Percentiles rank a stretch among this genome's conserved stretches.
Evolutionary conservation across 1,140 invertebrate species (phyloP).

Genomic region (Temnothorax nylanderi): DNA sequence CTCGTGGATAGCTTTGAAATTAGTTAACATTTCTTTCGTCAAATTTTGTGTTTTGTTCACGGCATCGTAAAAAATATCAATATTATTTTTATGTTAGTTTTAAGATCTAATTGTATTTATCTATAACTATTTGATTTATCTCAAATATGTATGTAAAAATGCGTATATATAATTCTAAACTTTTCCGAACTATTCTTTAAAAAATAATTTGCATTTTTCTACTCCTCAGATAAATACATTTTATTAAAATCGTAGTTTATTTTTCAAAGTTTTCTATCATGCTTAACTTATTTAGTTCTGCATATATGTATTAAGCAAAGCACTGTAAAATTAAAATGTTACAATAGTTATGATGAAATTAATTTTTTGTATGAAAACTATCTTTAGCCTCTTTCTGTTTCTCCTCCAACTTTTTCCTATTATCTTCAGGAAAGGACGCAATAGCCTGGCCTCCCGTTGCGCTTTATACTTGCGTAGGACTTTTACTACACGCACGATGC

Average conservation of each 20-base stretch:
- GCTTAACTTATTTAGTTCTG: neutral
- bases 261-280: neutral
- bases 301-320: neutral
- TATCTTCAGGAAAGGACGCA: conserved; percentile 63
- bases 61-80: neutral
- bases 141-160: neutral
- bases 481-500: conserved; percentile 54
- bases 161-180: neutral
- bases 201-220: neutral
- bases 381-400: conserved; percentile 20
- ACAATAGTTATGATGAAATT: neutral
- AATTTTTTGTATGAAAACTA: neutral
- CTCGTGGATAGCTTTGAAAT: neutral
- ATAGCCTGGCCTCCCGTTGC: conserved; percentile 45
- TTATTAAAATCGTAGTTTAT: neutral
- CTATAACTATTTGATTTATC: neutral
- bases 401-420: conserved; percentile 29
- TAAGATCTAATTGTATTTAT: neutral
- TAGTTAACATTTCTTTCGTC: neutral
- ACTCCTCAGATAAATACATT: neutral
- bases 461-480: conserved; percentile 58
- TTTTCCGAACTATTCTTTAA: neutral
- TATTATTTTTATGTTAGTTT: neutral
- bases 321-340: neutral
- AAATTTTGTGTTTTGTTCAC: neutral